These are phyloP conservation scores for Drosophila orosa DNA, from an alignment of 1,140 invertebrate species.

Conservation along the genomic window DNA sequence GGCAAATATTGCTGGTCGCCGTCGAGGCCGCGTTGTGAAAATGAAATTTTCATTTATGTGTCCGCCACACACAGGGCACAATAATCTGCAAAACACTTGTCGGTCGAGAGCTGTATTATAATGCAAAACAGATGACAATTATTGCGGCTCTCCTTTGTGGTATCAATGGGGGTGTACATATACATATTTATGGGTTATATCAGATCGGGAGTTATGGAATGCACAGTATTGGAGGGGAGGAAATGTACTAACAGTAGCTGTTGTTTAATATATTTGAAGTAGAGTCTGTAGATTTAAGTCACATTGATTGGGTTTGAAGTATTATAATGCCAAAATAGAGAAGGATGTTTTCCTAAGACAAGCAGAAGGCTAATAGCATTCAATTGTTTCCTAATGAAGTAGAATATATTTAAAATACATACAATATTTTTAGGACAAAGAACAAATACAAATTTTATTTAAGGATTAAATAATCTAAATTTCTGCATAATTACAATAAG, in stretches of 20 bases:
- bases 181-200: constrained; percentile 2
- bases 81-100: constrained; percentile 49
- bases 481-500: no score
- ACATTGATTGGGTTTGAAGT: not conserved
- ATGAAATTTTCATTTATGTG: constrained; percentile 63
- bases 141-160: constrained; percentile 29
- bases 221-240: not conserved
- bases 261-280: not conserved
- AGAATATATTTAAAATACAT: no score
- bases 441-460: no score
- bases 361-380: no score
- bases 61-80: constrained; percentile 19
- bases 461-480: no score
- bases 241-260: not conserved
- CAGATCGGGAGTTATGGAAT: constrained; percentile 8
- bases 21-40: constrained; percentile 50
- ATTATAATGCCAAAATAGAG: no score
- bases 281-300: no score
- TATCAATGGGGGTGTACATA: constrained; percentile 12
- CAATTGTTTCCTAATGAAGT: no score
- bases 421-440: no score
- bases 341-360: no score
- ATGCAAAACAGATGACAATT: constrained; percentile 61
- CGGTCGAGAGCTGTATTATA: constrained; percentile 37
- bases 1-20: constrained; percentile 73